These are phyloP conservation scores for Cathartes aura DNA, from an alignment of 2,113 vertebrate species.

Conservation along the genomic window DNA sequence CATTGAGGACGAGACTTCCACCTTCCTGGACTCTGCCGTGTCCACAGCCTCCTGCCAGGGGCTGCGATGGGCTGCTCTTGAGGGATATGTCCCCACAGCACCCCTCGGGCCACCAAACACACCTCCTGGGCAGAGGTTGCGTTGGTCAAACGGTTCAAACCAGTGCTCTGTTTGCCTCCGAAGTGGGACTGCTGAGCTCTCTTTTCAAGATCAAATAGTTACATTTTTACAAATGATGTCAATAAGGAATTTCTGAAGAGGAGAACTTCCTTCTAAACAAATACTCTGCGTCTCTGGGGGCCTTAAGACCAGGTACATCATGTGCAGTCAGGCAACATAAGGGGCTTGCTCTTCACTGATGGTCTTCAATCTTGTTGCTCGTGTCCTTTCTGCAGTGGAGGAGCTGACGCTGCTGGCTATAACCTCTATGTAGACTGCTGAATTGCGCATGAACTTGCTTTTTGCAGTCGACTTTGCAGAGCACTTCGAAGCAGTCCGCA, in stretches of 20 bases:
- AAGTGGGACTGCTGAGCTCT: background rate
- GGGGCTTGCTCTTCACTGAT: background rate
- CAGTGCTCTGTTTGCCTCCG: background rate
- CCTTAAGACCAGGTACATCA: background rate
- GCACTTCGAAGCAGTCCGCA: background rate
- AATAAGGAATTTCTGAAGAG: background rate
- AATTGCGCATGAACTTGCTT: background rate
- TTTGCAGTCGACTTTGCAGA: background rate
- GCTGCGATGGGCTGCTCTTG: background rate
- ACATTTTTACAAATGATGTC: background rate
- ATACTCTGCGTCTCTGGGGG: accelerated
- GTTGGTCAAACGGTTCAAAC: accelerated
- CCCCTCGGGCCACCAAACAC: background rate
- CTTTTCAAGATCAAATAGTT: background rate
- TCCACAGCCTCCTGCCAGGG: background rate
- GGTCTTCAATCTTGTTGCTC: background rate
- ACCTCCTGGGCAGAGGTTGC: background rate
- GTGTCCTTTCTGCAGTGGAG: accelerated
- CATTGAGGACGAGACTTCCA: background rate
- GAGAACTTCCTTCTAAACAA: background rate
- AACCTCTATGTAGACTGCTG: background rate
- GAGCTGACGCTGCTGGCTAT: background rate
- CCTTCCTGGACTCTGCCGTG: background rate
- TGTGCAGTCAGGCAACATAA: background rate
- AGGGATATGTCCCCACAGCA: background rate